Evolutionary conservation across 2,888 invertebrate genomes (phyloP), one percentile per base, ranked within the genome.

Genomic region (Zhuqinia jingwanae): DNA sequence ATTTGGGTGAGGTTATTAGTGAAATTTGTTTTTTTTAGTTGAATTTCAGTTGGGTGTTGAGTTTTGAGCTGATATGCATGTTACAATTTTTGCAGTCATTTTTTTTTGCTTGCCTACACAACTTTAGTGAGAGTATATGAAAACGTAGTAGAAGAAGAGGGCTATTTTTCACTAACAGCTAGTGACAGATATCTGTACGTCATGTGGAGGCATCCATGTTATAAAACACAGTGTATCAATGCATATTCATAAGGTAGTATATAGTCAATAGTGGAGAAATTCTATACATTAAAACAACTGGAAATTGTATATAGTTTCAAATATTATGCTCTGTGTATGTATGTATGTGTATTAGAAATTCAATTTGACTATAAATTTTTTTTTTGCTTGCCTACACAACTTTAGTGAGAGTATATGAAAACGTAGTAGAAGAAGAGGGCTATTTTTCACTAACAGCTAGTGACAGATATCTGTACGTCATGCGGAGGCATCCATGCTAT

Each of bases 211-310:
- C 68, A 42, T 2, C 42, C 42, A 42, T 42, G 70, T 11, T n/a
- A 20, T 47, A n/a, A n/a, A n/a, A n/a, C n/a, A 70, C 22, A 70
- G 47, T 45, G 47, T 70, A 70, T 22, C 22, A 70, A 73, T 73
- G 73, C 47, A 73, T 73, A 73, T 47, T 73, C 73, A 47, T 68
- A 45, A 22, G 2, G n/a, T n/a, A n/a, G 30, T 2, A 36, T n/a
- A 36, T 63, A n/a, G 30, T 3, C 25, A 13, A 60, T 60, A 27
- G 11, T 1, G 27, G 15, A 60, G 13, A 27, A 60, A 27, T 17
- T 27, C 27, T 3, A 60, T 27, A 15, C n/a, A n/a, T n/a, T n/a
- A n/a, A n/a, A n/a, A n/a, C n/a, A n/a, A n/a, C n/a, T n/a, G n/a
- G n/a, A n/a, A n/a, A n/a, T n/a, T n/a, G n/a, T n/a, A n/a, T n/a